Evolutionary conservation across 2,113 vertebrate genomes (phyloP).

Genomic region (Equus przewalskii): DNA sequence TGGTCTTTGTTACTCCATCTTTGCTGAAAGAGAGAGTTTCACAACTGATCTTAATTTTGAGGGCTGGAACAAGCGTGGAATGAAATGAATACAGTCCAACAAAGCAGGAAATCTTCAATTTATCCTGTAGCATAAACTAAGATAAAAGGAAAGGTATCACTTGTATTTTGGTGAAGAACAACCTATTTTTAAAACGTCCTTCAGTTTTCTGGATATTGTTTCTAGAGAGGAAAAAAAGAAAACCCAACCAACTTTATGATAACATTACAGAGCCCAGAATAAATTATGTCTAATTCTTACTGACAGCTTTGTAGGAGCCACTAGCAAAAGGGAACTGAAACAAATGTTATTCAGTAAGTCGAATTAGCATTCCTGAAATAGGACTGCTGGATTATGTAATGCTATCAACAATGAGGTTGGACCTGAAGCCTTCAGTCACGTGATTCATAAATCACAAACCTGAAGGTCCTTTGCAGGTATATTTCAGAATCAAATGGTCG

Average conservation of each 20-base stretch:
- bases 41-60: not conserved
- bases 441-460: slow-evolving; percentile 82
- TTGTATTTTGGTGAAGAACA: slow-evolving; percentile 42
- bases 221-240: not conserved
- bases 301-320: slow-evolving; percentile 82
- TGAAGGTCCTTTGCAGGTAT: slow-evolving; percentile 81
- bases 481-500: slow-evolving; percentile 77
- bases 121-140: not conserved
- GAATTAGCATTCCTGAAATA: slow-evolving; percentile 79
- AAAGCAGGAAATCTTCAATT: not conserved
- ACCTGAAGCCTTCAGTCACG: slow-evolving; percentile 59
- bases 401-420: slow-evolving; percentile 84
- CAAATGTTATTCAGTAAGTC: slow-evolving; percentile 65
- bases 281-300: slow-evolving; percentile 79
- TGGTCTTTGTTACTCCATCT: not conserved
- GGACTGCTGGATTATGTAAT: slow-evolving; percentile 80
- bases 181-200: not conserved
- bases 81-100: not conserved
- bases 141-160: not conserved
- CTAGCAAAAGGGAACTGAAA: slow-evolving; percentile 75
- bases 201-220: slow-evolving; percentile 44
- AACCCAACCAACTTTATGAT: slow-evolving; percentile 23
- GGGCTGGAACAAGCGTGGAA: not conserved
- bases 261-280: slow-evolving; percentile 41
- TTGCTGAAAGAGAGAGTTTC: not conserved